Evolutionary conservation across 2,113 vertebrate genomes (phyloP).

Genomic region (Merops nubicus): DNA sequence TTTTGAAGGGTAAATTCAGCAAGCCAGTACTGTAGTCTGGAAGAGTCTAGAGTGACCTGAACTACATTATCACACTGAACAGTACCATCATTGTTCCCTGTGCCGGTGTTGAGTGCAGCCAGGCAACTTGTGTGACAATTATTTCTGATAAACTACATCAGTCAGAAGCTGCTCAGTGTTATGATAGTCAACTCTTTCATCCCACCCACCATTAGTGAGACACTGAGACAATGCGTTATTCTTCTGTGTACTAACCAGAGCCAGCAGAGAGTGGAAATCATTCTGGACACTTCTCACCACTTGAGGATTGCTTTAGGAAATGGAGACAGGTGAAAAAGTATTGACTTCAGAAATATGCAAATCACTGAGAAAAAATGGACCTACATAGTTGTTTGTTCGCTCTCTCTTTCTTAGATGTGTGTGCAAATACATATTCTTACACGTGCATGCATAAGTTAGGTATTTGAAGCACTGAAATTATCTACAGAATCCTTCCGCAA

Average conservation of each 20-base stretch:
- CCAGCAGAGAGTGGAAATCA: not conserved
- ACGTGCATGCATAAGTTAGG: not conserved
- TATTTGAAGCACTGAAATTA: not conserved
- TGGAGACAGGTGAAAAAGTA: fast-evolving
- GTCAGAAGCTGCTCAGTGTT: not conserved
- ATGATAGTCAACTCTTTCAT: not conserved
- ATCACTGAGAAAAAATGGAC: not conserved
- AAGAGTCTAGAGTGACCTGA: not conserved
- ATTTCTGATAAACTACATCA: not conserved
- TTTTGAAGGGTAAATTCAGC: not conserved
- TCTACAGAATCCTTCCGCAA: not conserved
- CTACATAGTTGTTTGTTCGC: not conserved
- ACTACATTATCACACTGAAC: not conserved
- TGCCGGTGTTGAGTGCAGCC: not conserved
- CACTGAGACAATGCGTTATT: not conserved
- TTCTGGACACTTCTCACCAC: not conserved
- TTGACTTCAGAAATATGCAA: not conserved
- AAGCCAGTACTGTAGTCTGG: not conserved
- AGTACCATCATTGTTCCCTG: not conserved
- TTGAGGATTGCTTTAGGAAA: not conserved
- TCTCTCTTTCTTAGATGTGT: not conserved
- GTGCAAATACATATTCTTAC: not conserved
- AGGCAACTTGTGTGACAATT: not conserved
- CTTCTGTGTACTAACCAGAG: not conserved
- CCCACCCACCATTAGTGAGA: not conserved